These are phyloP conservation scores for Phenganax stokvisi DNA, from an alignment of 92 coral and sea anemone species.

Conservation along the genomic window DNA sequence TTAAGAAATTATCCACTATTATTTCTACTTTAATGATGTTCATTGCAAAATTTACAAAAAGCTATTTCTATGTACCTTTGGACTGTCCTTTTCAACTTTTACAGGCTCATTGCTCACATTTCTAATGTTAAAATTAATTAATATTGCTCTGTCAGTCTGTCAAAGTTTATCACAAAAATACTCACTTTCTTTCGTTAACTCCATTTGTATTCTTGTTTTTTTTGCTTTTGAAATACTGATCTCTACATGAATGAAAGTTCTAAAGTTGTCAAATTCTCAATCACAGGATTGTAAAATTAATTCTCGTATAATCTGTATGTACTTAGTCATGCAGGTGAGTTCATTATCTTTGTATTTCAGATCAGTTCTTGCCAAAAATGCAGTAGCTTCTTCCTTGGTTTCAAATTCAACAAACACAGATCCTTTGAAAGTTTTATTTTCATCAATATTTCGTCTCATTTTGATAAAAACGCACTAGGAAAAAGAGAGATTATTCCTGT, in stretches of 20 bases:
- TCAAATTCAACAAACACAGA: conserved; percentile 89
- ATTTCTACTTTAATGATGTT: neutral
- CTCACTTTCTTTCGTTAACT: neutral
- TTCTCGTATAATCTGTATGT: neutral
- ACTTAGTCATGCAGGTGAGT: conserved; percentile 72
- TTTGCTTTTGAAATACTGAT: conserved; percentile 64
- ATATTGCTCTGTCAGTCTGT: neutral
- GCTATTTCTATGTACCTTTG: neutral
- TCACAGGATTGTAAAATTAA: neutral
- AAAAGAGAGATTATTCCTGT: neutral
- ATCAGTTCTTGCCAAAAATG: conserved; percentile 56
- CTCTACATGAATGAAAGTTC: conserved; percentile 41
- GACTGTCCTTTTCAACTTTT: conserved; percentile 1
- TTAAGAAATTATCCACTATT: conserved; percentile 4
- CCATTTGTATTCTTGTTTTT: conserved; percentile 36
- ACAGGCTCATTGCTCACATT: neutral
- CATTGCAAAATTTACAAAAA: neutral
- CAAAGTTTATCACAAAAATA: neutral
- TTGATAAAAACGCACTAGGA: conserved; percentile 56
- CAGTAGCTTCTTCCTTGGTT: conserved; percentile 67
- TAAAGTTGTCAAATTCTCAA: neutral
- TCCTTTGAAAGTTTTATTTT: conserved; percentile 67
- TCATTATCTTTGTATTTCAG: conserved; percentile 63
- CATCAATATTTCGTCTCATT: conserved; percentile 56
- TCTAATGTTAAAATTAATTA: neutral